Conservation (phyloP, 2,113 vertebrate species). For the Ancistrus triradiatus region DNA sequence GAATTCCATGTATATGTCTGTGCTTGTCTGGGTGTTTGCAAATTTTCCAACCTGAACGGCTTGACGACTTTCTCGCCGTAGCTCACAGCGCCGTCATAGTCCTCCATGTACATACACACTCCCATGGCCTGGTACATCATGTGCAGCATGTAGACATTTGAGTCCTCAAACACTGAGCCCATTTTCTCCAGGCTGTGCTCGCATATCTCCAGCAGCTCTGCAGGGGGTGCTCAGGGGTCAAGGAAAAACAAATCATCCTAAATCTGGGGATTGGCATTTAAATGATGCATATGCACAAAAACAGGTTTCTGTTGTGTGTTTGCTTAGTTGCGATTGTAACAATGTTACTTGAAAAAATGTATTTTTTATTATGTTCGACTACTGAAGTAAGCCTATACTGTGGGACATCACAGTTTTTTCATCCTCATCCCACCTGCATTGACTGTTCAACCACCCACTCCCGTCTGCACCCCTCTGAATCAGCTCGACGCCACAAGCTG, state of each 20-base stretch:
- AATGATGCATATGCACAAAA: too few species aligned
- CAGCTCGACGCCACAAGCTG: too few species aligned
- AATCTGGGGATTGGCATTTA: neutral
- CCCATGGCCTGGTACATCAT: slow-evolving; percentile 99
- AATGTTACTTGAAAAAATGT: too few species aligned
- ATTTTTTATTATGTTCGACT: too few species aligned
- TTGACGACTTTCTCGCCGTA: slow-evolving; percentile 88
- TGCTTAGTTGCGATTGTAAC: too few species aligned
- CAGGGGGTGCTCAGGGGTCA: slow-evolving; percentile 79
- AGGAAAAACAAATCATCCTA: slow-evolving; percentile 52
- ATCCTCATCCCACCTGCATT: too few species aligned
- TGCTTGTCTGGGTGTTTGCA: slow-evolving; percentile 11
- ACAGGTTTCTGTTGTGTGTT: too few species aligned
- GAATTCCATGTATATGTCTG: too few species aligned
- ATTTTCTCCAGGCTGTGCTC: slow-evolving; percentile 91
- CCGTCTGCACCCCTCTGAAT: too few species aligned
- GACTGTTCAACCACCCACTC: too few species aligned
- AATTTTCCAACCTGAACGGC: slow-evolving; percentile 80
- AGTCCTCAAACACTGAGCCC: slow-evolving; percentile 80
- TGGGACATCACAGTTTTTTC: too few species aligned
- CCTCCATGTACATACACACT: slow-evolving; percentile 82
- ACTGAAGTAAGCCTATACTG: too few species aligned
- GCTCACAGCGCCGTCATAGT: slow-evolving; percentile 78
- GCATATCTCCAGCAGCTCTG: slow-evolving; percentile 90
- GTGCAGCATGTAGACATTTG: slow-evolving; percentile 92